Evolutionary conservation across 2,113 vertebrate genomes (phyloP).

Genomic region (Notarius quadriscutis): DNA sequence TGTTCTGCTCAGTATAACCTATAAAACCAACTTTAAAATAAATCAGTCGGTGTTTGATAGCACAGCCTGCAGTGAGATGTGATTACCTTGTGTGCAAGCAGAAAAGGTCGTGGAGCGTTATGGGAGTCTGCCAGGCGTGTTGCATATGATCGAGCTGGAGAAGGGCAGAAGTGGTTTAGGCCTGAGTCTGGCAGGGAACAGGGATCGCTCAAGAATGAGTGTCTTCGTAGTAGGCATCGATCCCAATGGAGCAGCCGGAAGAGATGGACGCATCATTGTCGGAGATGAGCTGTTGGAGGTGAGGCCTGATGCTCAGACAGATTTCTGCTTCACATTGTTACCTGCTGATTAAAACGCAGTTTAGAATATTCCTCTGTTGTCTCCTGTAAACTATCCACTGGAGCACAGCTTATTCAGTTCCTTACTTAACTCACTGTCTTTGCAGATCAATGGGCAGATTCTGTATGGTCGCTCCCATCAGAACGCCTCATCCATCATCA

Average conservation of each 20-base stretch:
- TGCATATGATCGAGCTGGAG: conserved; percentile 92
- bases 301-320: conserved; percentile 14
- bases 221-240: conserved; percentile 97
- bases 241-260: conserved; percentile 89
- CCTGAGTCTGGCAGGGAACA: conserved; percentile 96
- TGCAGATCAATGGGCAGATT: conserved; percentile 77
- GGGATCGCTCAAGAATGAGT: conserved; percentile 93
- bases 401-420: background rate
- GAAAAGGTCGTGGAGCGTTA: conserved; percentile 86
- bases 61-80: background rate
- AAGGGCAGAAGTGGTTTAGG: conserved; percentile 92
- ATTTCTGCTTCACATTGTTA: background rate
- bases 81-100: conserved; percentile 56
- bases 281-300: conserved; percentile 97
- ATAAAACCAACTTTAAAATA: conserved; percentile 2
- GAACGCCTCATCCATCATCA: conserved; percentile 96
- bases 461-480: conserved; percentile 95
- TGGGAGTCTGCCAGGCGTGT: conserved; percentile 81
- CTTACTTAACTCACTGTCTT: background rate
- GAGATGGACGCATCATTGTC: conserved; percentile 86
- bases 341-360: background rate
- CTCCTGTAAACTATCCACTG: background rate
- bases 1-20: background rate
- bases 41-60: conserved; percentile 11
- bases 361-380: background rate